Conservation (phyloP, 2,113 vertebrate genomes). For the Cephalopterus ornatus region DNA sequence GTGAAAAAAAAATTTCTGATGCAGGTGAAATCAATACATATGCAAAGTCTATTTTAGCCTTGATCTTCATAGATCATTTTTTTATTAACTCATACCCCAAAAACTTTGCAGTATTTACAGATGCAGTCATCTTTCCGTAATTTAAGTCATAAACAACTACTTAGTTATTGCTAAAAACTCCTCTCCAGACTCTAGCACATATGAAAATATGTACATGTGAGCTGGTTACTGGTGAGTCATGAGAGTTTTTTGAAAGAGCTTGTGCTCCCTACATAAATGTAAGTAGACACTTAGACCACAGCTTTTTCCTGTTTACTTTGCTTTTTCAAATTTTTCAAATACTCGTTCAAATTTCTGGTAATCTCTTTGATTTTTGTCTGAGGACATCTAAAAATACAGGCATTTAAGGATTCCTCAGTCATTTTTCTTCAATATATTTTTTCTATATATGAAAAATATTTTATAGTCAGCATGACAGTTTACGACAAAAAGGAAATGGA, state of each 20-base stretch:
- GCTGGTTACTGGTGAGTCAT: neutral
- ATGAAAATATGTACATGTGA: neutral
- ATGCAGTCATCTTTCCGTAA: neutral
- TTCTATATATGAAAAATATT: neutral
- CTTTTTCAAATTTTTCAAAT: neutral
- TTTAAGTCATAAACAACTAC: neutral
- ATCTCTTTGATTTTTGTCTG: neutral
- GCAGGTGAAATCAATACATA: neutral
- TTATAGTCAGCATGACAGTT: neutral
- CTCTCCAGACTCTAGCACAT: neutral
- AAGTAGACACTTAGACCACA: neutral
- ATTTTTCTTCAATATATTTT: neutral
- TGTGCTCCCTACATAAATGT: neutral
- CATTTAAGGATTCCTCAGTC: neutral
- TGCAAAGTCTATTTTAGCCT: neutral
- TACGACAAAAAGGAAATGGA: neutral
- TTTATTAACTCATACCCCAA: fast-evolving
- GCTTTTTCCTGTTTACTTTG: neutral
- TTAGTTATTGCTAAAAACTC: neutral
- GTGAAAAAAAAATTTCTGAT: neutral
- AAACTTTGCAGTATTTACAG: neutral
- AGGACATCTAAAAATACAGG: neutral
- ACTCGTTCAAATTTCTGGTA: neutral
- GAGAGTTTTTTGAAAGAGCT: neutral
- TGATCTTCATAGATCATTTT: neutral